Evolutionary conservation across 2,888 invertebrate species (phyloP).

Genomic region (Agelastica alni): DNA sequence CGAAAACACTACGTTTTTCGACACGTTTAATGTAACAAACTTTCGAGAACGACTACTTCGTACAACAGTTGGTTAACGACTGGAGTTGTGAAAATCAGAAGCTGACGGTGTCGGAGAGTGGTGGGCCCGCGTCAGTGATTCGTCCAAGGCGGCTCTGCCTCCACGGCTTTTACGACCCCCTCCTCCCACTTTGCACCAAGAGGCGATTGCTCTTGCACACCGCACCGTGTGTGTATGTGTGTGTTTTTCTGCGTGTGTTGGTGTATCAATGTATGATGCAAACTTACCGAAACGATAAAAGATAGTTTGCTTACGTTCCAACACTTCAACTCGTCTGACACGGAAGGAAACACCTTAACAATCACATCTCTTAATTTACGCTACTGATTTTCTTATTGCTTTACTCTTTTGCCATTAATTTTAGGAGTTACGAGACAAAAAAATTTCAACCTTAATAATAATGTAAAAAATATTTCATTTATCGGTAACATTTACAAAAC

Average conservation of each 20-base stretch:
- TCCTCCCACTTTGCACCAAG: conserved; percentile 46
- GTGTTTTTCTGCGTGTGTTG: conserved; percentile 2
- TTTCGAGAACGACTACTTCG: conserved; percentile 29
- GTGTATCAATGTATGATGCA: conserved; percentile 3
- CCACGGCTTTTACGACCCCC: conserved; percentile 46
- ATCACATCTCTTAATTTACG: too few species aligned
- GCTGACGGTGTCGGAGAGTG: conserved; percentile 48
- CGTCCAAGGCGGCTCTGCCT: conserved; percentile 52
- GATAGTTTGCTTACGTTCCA: not conserved
- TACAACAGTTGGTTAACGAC: conserved; percentile 43
- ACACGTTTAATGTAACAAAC: conserved; percentile 17
- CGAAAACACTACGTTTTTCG: conserved; percentile 11
- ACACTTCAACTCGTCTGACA: too few species aligned
- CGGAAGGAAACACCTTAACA: too few species aligned
- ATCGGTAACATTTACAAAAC: too few species aligned
- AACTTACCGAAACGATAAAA: not conserved
- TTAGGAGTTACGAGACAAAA: too few species aligned
- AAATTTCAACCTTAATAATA: too few species aligned
- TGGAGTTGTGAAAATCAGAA: conserved; percentile 41
- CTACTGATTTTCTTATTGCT: too few species aligned
- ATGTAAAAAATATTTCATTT: too few species aligned
- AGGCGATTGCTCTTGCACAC: conserved; percentile 34
- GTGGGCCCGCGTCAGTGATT: conserved; percentile 52
- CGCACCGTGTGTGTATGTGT: conserved; percentile 1
- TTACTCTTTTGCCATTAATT: too few species aligned